These are phyloP conservation scores for Lontra canadensis DNA, from an alignment of 2,113 vertebrate species.

Conservation along the genomic window DNA sequence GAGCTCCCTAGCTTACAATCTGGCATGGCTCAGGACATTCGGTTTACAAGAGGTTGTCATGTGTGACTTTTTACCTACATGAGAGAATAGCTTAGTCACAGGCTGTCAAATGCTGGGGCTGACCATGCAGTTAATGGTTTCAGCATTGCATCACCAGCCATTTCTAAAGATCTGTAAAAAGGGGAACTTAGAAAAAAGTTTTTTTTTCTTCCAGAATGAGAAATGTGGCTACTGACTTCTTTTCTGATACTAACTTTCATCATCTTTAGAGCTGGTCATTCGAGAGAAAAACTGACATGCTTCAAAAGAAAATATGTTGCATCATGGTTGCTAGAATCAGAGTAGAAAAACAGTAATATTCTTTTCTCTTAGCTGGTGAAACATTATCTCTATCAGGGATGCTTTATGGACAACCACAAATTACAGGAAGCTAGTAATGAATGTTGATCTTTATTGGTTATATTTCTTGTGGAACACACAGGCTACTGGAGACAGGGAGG, in stretches of 20 bases:
- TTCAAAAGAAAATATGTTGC: slow-evolving; percentile 23
- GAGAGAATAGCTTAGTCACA: background rate
- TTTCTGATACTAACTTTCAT: slow-evolving; percentile 8
- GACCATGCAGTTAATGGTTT: background rate
- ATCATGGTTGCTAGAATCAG: background rate
- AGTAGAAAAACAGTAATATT: background rate
- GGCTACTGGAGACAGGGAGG: background rate
- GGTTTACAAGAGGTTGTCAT: background rate
- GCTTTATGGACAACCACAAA: slow-evolving; percentile 55
- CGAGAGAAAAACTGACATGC: background rate
- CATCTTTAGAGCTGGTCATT: background rate
- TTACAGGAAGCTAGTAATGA: background rate
- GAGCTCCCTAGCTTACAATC: background rate
- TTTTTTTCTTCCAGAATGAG: background rate
- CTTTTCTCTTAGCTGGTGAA: slow-evolving; percentile 28
- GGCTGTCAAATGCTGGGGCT: slow-evolving; percentile 6
- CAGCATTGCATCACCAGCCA: background rate
- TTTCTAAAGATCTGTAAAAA: slow-evolving; percentile 41
- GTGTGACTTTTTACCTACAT: background rate
- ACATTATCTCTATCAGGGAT: slow-evolving; percentile 25
- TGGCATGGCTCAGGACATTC: background rate
- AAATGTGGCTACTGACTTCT: background rate
- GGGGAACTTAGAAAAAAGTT: background rate
- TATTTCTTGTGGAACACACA: slow-evolving; percentile 31
- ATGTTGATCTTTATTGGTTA: slow-evolving; percentile 36